Base-by-base conservation (phyloP, 1,140 invertebrate species). In the Tenebrio molitor region DNA sequence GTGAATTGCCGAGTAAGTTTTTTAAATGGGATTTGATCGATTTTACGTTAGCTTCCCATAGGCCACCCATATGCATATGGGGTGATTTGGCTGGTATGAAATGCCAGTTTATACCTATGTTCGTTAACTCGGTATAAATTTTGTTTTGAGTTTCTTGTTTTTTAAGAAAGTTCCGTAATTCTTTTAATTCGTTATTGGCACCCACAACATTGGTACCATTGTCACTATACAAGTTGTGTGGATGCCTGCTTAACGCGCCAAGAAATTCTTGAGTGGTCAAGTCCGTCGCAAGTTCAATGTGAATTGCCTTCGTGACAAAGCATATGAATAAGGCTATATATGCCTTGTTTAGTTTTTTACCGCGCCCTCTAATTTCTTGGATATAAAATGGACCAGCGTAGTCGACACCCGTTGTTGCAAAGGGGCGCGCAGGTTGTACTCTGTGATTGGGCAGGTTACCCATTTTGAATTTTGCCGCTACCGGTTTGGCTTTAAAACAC, bases 201-300 rank as follows among this genome's bases (percentile, higher is more conserved):
- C 74, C 73, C 2, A 78, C 66, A 65, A 82, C 79, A 42, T 75
- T 81, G 5, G 73, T 76, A 7, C 75, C 77, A 70, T 75, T 74
- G 53, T 81, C 78, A 8, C 64, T 73, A 71, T 76, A 78, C 0
- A 82, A 73, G n/a, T 71, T 65, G 1, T 12, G 12, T 2, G 70
- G 69, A 4, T 74, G 23, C 19, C 81, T 79, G 10, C 67, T 39
- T 1, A 84, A 67, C 8, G 76, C 72, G 34, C 74, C 69, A 7
- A 84, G n/a, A 50, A 84, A 82, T 3, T 74, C 74, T n/a, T n/a
- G n/a, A n/a, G n/a, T n/a, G n/a, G n/a, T n/a, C n/a, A n/a, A n/a
- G n/a, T n/a, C n/a, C n/a, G 16, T 68, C 0, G 83, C 81, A 0
- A 80, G 2, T 72, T 84, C 82, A 5, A 83, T 34, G 68, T 84